Evolutionary conservation across 2,797 vertebrate species (phyloP), one percentile per base, ranked within the genome.

Genomic region (Danio choprae): DNA sequence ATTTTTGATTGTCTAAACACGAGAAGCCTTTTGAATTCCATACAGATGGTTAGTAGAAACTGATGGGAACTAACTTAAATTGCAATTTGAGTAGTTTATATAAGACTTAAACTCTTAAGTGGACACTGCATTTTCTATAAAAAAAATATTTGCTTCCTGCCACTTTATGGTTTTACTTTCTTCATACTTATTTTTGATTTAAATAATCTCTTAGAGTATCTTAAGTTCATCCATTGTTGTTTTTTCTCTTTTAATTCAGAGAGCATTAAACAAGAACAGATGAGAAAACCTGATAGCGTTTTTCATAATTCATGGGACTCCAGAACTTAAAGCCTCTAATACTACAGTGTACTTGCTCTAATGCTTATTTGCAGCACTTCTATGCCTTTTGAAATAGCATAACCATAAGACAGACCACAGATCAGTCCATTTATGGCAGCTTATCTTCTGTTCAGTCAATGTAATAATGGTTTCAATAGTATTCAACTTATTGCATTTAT

Each of bases 111-210:
- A 50, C 20, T 20, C 15, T 6, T n/a, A 20, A 67, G 20, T 22
- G 1, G 15, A 50, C 5, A 50, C 68, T 51, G 46, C 15, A 12
- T 63, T 46, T 15, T 7, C 12, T 40, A 15, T 65, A 4, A 38
- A 69, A 69, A n/a, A n/a, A n/a, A 69, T 38, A 12, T 69, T 22
- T 7, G 15, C 51, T 69, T 69, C 29, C 8, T n/a, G 12, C 15
- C 22, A n/a, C 46, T 68, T 68, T 50, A 20, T 36, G 68, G 44
- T 68, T 68, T 22, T 68, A 1, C 2, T 68, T 69, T 69, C 29
- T 36, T 51, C 9, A n/a, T n/a, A 15, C 22, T 50, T 36, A 50
- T 51, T 51, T 51, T 50, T 69, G 15, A 51, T 51, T 38, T 38
- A 51, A 38, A 50, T 51, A 9, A 29, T 68, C 44, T 50, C 22